Conservation (phyloP, 2,113 vertebrate genomes). For the Nothoprocta pentlandii region DNA sequence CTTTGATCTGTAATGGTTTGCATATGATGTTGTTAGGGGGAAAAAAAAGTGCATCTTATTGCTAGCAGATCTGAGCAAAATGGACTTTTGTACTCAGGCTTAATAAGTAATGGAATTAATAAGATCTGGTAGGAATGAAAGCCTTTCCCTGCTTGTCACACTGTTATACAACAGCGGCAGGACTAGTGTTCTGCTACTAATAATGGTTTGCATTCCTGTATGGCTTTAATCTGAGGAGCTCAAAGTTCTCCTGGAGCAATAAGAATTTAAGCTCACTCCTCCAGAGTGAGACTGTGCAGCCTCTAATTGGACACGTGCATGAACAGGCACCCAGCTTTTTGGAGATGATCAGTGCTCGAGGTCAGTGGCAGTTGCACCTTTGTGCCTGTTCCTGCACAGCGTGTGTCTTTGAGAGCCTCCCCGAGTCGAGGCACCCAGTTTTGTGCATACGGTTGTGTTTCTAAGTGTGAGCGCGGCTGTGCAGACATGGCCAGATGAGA, state of each 20-base stretch:
- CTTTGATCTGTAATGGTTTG: conserved; percentile 61
- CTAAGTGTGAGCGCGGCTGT: not conserved
- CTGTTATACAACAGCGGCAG: not conserved
- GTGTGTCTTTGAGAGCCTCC: not conserved
- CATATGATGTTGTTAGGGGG: conserved; percentile 15
- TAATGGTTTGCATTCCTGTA: not conserved
- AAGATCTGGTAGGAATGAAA: not conserved
- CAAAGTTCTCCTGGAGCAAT: not conserved
- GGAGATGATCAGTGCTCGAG: fast-evolving
- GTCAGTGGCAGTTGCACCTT: not conserved
- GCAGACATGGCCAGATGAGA: not conserved
- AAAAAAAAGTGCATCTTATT: not conserved
- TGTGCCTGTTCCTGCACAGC: not conserved
- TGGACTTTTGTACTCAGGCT: not conserved
- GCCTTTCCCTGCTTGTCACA: not conserved
- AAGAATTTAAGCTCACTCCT: not conserved
- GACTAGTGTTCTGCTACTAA: not conserved
- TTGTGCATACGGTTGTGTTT: not conserved
- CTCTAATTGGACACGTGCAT: not conserved
- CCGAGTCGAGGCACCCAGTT: not conserved
- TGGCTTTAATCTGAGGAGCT: not conserved
- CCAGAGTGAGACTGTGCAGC: not conserved
- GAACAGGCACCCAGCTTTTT: not conserved
- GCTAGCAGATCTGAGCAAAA: conserved; percentile 8
- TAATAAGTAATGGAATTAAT: not conserved